Evolutionary conservation across 2,888 invertebrate species (phyloP).

Genomic region (Euphydryas editha): DNA sequence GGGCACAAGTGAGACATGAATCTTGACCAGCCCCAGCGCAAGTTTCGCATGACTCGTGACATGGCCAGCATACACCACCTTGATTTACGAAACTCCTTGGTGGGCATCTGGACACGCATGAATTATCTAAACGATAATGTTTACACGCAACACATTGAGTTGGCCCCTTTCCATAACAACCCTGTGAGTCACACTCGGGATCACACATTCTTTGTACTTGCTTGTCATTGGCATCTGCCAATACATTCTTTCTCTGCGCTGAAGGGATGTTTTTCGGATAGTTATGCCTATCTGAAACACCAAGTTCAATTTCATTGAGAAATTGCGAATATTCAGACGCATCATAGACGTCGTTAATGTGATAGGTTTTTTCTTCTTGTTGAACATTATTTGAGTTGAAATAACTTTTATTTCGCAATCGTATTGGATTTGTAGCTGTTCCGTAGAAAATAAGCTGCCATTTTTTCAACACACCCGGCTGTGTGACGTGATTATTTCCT

Average conservation of each 20-base stretch:
- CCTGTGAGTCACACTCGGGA: conserved; percentile 90
- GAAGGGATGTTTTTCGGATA: conserved; percentile 87
- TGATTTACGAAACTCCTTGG: conserved; percentile 92
- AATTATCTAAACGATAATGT: conserved; percentile 92
- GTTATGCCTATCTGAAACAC: conserved; percentile 85
- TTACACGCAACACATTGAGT: conserved; percentile 93
- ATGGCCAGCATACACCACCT: conserved; percentile 92
- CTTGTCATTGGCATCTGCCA: conserved; percentile 85
- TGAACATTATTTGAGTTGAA: conserved; percentile 75
- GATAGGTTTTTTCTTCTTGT: conserved; percentile 80
- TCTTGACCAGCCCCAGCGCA: conserved; percentile 95
- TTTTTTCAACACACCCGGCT: conserved; percentile 93
- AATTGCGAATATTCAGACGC: conserved; percentile 84
- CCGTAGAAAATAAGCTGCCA: conserved; percentile 99
- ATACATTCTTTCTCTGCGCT: conserved; percentile 83
- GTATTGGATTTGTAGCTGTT: conserved; percentile 92
- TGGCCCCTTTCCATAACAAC: conserved; percentile 93
- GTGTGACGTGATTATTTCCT: conserved; percentile 91
- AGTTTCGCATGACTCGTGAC: conserved; percentile 94
- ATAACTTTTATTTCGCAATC: conserved; percentile 85
- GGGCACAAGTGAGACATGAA: conserved; percentile 92
- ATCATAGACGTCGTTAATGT: conserved; percentile 86
- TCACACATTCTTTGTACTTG: conserved; percentile 89
- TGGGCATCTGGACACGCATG: conserved; percentile 92
- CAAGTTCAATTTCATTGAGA: conserved; percentile 77